A percentile compares a stretch with the other conserved stretches of the same genome.
phyloP scores from a whole-genome alignment of 2,888 invertebrate genomes.

The Drosophila atripex region DNA sequence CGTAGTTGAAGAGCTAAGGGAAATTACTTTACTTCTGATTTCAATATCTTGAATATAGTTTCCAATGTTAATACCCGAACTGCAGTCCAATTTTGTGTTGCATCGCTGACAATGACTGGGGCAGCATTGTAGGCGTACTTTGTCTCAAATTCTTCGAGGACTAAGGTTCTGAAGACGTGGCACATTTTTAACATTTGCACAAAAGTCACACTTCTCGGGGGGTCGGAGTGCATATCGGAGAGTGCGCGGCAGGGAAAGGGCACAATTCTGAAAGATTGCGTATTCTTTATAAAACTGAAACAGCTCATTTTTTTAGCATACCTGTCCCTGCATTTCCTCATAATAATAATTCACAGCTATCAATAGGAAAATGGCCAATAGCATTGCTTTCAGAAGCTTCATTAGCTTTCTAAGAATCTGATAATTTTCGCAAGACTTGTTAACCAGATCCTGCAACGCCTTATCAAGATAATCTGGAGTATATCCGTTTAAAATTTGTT shows the following conservation, averaged over 20 bases:
- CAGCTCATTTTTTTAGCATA: slow-evolving; percentile 24
- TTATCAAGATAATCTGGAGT: slow-evolving; percentile 13
- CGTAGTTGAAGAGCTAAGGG: slow-evolving; percentile 89
- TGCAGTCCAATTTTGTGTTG: slow-evolving; percentile 92
- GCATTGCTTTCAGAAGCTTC: slow-evolving; percentile 30
- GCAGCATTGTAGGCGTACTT: slow-evolving; percentile 90
- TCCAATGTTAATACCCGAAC: slow-evolving; percentile 83
- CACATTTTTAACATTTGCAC: slow-evolving; percentile 87
- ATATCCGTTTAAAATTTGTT: slow-evolving; percentile 51
- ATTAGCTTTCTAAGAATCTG: slow-evolving; percentile 2
- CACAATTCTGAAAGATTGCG: slow-evolving; percentile 57
- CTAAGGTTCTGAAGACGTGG: slow-evolving; percentile 88
- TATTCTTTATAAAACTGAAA: neutral
- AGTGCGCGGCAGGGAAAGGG: slow-evolving; percentile 69
- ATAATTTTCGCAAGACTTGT: slow-evolving; percentile 28
- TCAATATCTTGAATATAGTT: neutral
- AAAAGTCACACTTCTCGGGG: slow-evolving; percentile 92
- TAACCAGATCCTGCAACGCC: slow-evolving; percentile 32
- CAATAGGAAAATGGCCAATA: slow-evolving; percentile 41
- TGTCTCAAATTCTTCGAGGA: slow-evolving; percentile 88
- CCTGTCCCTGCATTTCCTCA: slow-evolving; percentile 68
- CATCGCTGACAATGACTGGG: slow-evolving; percentile 94
- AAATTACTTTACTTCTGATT: neutral
- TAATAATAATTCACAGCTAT: slow-evolving; percentile 53
- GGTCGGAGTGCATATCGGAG: slow-evolving; percentile 87